Evolutionary conservation across 2,797 vertebrate genomes (phyloP), one percentile per base, ranked within the genome.

Genomic region (Ceryle rudis): DNA sequence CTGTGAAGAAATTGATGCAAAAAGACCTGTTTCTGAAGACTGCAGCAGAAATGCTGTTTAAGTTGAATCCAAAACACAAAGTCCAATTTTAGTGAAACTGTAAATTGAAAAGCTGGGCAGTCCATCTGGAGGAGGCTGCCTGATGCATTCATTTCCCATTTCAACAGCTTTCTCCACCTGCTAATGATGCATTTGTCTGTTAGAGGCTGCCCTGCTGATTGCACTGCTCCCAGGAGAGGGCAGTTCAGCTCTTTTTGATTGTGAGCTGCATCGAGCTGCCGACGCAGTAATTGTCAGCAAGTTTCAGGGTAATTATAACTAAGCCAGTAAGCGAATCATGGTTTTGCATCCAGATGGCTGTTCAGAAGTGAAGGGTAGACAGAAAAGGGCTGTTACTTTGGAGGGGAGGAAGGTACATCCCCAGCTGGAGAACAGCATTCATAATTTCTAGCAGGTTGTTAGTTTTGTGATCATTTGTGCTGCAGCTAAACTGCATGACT

Each of bases 141-240:
- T 51, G 10, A 12, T 62, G 79, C 77, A 28, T 86, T 73, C 6
- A 37, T 88, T 75, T 83, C 83, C 66, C 62, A 1, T 81, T 37
- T 37, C 67, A 23, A 5, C 72, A 47, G 82, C 87, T 93, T 71
- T 51, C 71, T 55, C 51, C 78, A 29, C 31, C 81, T 28, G 90
- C 93, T 79, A 21, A 31, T 42, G 92, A 60, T 64, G 61, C 10
- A 7, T 69, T 71, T 57, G 84, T 35, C 65, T 52, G 54, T 5
- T 46, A 21, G 73, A 89, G 78, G 65, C 89, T 90, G 82, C 72
- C 81, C 91, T 97, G 92, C 93, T 90, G 86, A 65, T 69, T 86
- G 44, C 74, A 1, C 74, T 41, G 89, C 90, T 96, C 94, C 92
- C 95, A 83, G 90, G 91, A 96, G 82, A 95, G 87, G 95, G 92